A percentile compares a stretch with the other conserved stretches of the same genome.
Evolutionary conservation across 2,113 vertebrate genomes (phyloP).

Genomic region (Lagopus muta): DNA sequence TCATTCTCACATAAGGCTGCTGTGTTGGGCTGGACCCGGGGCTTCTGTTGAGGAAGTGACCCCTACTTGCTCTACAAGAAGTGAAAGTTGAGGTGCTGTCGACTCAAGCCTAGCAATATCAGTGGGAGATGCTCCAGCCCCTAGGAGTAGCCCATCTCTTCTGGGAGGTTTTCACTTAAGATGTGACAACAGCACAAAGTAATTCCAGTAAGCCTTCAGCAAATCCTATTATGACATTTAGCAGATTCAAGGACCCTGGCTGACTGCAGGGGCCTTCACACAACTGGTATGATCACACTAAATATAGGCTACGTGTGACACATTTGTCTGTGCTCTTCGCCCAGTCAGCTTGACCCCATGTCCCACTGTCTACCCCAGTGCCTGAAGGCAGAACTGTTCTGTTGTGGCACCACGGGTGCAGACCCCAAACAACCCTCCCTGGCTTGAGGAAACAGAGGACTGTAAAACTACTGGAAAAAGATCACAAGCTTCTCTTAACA

Average conservation of each 20-base stretch:
- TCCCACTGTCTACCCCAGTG: accelerated
- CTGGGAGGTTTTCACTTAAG: background rate
- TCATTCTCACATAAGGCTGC: background rate
- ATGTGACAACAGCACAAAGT: background rate
- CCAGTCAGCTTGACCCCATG: background rate
- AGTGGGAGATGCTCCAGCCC: background rate
- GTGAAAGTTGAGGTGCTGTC: background rate
- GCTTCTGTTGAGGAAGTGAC: background rate
- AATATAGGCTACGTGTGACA: too few relatives aligned
- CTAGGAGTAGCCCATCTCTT: background rate
- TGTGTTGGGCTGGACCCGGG: background rate
- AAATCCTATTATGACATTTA: background rate
- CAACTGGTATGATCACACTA: accelerated
- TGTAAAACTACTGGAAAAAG: background rate
- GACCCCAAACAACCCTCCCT: background rate
- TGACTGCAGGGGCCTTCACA: background rate
- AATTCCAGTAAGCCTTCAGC: background rate
- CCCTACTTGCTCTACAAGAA: background rate
- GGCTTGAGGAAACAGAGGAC: background rate
- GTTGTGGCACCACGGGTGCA: accelerated
- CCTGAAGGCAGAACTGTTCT: background rate
- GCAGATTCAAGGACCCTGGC: background rate
- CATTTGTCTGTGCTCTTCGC: background rate
- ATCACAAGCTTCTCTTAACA: background rate
- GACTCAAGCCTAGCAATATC: background rate